Base-by-base conservation (phyloP, 2,888 invertebrate genomes). In the Lucinisca nassula region DNA sequence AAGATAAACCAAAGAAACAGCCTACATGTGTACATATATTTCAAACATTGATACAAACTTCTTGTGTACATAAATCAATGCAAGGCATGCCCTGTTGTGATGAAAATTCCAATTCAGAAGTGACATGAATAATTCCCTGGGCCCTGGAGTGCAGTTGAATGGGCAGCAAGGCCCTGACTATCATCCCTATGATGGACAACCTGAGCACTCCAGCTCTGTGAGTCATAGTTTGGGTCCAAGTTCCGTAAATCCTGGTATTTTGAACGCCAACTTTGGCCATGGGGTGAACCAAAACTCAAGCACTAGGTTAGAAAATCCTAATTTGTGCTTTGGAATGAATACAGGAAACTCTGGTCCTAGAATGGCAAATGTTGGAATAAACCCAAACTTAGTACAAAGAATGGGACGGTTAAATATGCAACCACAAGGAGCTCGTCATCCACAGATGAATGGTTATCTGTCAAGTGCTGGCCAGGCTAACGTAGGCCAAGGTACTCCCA, bases 401-500 rank as follows among this genome's bases (percentile, higher is more conserved):
- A 51, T 27, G 4, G 77, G 32, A 38, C 58, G 38, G 12, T 58
- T 61, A 30, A 77, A 38, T 77, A 76, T 58, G 76, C 77, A 58
- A 30, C 2, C 51, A n/a, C 38, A 37, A 21, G n/a, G 32, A 61
- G 27, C 27, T 6, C n/a, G 27, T 21, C 38, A 72, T 24, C 67
- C 40, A 35, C 79, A 79, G 14, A 38, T 70, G 70, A 79, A 79
- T 67, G 82, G 76, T 14, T 51, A 75, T 21, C 37, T 30, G 1
- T 32, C 27, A 45, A 45, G n/a, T 12, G 24, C 55, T 8, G 61
- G 61, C 24, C 61, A 24, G 30, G 21, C 21, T 1, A 35, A 32
- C 17, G 32, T 21, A 12, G 72, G 40, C 4, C 38, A 49, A 37
- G n/a, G 24, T 27, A 82, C 85, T 35, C 87, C 87, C 8, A 74